Evolutionary conservation across 2,888 invertebrate species (phyloP), one percentile per base, ranked within the genome.

Genomic region (Heliconius hortense): DNA sequence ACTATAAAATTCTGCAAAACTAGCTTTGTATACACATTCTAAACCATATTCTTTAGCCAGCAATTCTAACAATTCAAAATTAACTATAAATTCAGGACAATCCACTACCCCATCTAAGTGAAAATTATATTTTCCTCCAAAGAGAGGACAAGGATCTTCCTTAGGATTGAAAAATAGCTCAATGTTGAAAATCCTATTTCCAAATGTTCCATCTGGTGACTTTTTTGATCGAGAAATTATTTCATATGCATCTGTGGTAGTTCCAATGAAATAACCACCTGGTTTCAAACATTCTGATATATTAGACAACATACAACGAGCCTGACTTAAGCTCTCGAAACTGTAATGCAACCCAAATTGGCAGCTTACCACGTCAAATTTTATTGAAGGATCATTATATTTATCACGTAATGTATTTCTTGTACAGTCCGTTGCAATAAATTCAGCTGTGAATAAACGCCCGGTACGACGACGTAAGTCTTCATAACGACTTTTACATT

Each of bases 331-430:
- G 76, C 97, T 97, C 90, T 98, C 98, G 90, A 99, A 99, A 85
- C 97, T 96, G 87, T 99, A 99, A 92, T 99, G 99, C 87, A 99
- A 97, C 31, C 99, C 98, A 95, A 99, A 99, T 90, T 99, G 99
- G 87, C 99, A 99, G 87, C 98, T 99, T 1, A 98, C 98, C 63
- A 99, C 86, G 89, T 99, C 98, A 84, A 99, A 95, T 82, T 96
- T 95, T 76, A 97, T 95, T 31, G 96, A 96, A 1, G 97, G 95
- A 88, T 98, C 97, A 83, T 95, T 94, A 87, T 96, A 98, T 82
- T 96, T 96, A 85, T 96, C 96, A 72, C 96, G 94, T n/a, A 98
- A 90, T 31, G 96, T 95, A 78, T 96, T 96, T 94, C 96, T 97
- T n/a, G 98, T 97, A 83, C 98, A 98, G 90, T 99, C 99, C 62